Conservation (phyloP, 2,888 invertebrate species). For the Dinocampus coccinellae region DNA sequence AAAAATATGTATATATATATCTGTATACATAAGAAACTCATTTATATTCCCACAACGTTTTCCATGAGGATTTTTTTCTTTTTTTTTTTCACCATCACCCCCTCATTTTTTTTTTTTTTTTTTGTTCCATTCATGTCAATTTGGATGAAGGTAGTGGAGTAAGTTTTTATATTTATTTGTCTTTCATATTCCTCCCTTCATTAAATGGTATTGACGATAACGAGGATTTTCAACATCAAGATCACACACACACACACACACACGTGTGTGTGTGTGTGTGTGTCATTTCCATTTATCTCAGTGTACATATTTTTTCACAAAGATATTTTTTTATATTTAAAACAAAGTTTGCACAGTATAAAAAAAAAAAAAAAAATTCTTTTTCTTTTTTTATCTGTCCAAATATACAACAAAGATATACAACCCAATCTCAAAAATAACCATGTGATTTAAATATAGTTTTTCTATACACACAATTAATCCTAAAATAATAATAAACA, state of each 20-base stretch:
- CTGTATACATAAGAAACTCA: background rate
- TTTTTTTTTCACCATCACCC: too few species aligned
- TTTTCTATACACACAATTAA: background rate
- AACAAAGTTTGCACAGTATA: background rate
- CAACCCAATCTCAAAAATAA: background rate
- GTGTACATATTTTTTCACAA: background rate
- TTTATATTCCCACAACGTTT: background rate
- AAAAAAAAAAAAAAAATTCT: background rate
- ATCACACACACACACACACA: too few species aligned
- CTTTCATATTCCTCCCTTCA: background rate
- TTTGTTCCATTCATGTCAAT: background rate
- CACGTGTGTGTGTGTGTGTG: too few species aligned
- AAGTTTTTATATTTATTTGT: conserved; percentile 1
- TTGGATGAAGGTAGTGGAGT: background rate
- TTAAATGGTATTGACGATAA: background rate
- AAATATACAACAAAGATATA: background rate
- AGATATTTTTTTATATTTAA: too few species aligned
- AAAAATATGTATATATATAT: too few species aligned
- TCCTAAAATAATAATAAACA: background rate
- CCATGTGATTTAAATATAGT: background rate
- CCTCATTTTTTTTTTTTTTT: background rate
- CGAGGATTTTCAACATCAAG: background rate
- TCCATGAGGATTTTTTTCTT: background rate
- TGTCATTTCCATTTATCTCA: background rate
- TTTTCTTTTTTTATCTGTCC: too few species aligned